phyloP scores from a whole-genome alignment of 2,888 invertebrate species.

The Ichneumoninae sp. region DNA sequence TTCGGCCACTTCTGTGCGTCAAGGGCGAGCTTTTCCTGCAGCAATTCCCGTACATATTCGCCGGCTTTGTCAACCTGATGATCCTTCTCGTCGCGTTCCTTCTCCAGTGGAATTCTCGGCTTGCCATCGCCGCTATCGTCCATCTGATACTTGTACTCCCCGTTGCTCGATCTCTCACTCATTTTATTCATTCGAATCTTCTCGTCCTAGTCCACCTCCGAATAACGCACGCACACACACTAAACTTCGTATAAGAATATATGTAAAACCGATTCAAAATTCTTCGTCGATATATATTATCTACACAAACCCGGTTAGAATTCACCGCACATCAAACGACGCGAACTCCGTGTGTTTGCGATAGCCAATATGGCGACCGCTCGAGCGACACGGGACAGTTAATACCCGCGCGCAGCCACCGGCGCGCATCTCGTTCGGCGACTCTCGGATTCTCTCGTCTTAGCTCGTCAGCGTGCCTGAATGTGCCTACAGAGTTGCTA shows the following conservation, averaged over 20 bases:
- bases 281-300: background rate
- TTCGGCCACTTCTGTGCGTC: constrained; percentile 88
- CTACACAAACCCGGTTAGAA: constrained; percentile 1
- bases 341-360: constrained; percentile 44
- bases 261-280: background rate
- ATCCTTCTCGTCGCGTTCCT: constrained; percentile 86
- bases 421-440: background rate
- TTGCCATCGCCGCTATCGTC: constrained; percentile 74
- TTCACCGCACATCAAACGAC: constrained; percentile 38
- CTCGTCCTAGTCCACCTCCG: background rate
- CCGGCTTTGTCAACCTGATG: constrained; percentile 90
- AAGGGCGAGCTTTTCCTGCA: constrained; percentile 89
- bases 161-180: constrained; percentile 81
- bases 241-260: constrained; percentile 1
- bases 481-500: background rate
- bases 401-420: constrained; percentile 24
- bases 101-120: constrained; percentile 78
- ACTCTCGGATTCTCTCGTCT: constrained; percentile 3
- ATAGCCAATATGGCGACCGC: constrained; percentile 53
- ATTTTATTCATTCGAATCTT: constrained; percentile 68
- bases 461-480: background rate
- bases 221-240: constrained; percentile 8
- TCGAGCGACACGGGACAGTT: constrained; percentile 25
- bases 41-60: constrained; percentile 91
- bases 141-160: constrained; percentile 79